Evolutionary conservation across 1,140 invertebrate genomes (phyloP).

Genomic region (Drosophila sp.): DNA sequence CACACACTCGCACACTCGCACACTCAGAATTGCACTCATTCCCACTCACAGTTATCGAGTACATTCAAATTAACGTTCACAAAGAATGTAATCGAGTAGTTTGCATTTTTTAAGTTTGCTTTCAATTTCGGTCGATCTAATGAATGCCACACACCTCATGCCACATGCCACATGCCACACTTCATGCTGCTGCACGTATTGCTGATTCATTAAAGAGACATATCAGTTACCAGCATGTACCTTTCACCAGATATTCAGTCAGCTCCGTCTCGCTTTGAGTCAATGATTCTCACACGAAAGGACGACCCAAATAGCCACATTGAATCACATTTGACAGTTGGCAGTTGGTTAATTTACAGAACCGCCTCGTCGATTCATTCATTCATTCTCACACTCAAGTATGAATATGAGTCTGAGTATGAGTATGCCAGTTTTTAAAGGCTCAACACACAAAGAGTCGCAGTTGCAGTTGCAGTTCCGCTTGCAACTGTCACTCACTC

Average conservation of each 20-base stretch:
- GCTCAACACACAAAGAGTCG: conserved; percentile 16
- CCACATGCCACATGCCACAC: background rate
- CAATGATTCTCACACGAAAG: conserved; percentile 8
- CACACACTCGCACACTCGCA: conserved; percentile 4
- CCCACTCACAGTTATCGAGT: background rate
- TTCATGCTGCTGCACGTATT: conserved; percentile 16
- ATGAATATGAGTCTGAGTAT: background rate
- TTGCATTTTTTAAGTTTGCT: conserved; percentile 2
- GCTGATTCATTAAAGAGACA: conserved; percentile 10
- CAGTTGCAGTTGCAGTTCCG: conserved; percentile 4
- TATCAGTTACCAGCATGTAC: conserved; percentile 26
- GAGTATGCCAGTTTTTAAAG: background rate
- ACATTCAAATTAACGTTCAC: conserved; percentile 6
- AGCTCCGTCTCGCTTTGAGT: conserved; percentile 18
- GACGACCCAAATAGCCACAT: conserved; percentile 39
- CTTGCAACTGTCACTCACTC: conserved; percentile 11
- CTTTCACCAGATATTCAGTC: conserved; percentile 12
- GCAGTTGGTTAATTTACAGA: background rate
- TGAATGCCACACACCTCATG: conserved; percentile 1
- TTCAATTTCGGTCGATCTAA: background rate
- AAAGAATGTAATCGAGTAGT: conserved; percentile 23
- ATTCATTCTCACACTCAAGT: background rate
- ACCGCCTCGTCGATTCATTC: too few species aligned
- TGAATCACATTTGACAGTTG: conserved; percentile 36
- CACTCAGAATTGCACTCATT: background rate